phyloP scores from a whole-genome alignment of 2,113 vertebrate species.

The Empidonax alnorum region DNA sequence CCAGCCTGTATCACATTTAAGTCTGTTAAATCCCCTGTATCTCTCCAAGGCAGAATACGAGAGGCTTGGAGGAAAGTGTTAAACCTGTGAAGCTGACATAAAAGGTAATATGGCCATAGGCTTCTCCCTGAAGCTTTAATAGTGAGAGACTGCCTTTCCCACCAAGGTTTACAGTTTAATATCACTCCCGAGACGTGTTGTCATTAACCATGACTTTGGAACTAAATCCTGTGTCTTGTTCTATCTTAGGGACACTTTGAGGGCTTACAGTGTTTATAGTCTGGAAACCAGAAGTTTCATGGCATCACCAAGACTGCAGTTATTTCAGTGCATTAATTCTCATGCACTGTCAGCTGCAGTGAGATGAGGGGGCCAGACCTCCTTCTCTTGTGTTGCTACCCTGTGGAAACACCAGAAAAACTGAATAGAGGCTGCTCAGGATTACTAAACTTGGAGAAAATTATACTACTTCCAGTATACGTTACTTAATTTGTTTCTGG shows the following conservation, averaged over 20 bases:
- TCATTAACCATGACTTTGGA: conserved; percentile 38
- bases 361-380: neutral
- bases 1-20: neutral
- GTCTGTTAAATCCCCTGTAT: conserved; percentile 13
- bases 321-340: neutral
- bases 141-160: neutral
- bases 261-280: neutral
- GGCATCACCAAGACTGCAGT: neutral
- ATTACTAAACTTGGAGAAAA: neutral
- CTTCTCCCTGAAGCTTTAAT: conserved; percentile 27
- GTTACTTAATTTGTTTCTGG: neutral
- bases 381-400: neutral
- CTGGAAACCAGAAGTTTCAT: neutral
- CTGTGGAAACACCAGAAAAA: neutral
- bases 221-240: conserved; percentile 31
- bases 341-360: neutral
- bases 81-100: neutral
- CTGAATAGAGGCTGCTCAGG: neutral
- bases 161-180: conserved; percentile 46
- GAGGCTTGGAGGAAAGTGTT: neutral
- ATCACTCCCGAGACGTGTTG: neutral
- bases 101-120: neutral
- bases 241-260: neutral
- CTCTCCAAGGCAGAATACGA: neutral
- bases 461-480: neutral